Evolutionary conservation across 2,888 invertebrate species (phyloP), one percentile per base, ranked within the genome.

Genomic region (Tineola bisselliella): DNA sequence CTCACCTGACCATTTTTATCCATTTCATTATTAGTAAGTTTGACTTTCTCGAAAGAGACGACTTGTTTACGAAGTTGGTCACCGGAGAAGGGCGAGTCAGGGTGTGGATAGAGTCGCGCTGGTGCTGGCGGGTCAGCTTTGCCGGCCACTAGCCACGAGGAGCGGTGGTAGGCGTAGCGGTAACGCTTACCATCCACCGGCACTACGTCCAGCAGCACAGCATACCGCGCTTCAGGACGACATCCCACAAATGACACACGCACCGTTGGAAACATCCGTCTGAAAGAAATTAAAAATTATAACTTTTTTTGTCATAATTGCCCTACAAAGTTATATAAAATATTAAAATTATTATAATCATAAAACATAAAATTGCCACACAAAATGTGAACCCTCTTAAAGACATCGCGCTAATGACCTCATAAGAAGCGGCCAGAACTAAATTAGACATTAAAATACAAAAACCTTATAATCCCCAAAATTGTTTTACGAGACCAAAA

Each of bases 231-330:
- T 73, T 94, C 94, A 63, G 92, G 89, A 70, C 92, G 91, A 70
- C 93, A 90, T 0, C 94, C 94, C 67, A 92, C 92, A 89, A 99
- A 97, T 64, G 96, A 96, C 65, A 97, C 95, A 65, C 98, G 91
- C 70, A 98, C 93, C 66, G 98, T 98, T 66, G 98, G 98, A 84
- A 99, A 99, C 98, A 99, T 99, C 72, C 98, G 92, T 84, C 98
- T 98, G 89, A 66, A 58, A 58, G 31, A 58, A 58, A 54, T 25
- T 10, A 12, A 54, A 54, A 18, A 6, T 18, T 10, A 25, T 25
- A 19, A 19, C 2, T 6, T 8, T 18, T 4, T 52, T 17, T 52
- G 15, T 52, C 15, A 25, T 19, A 54, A 19, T 54, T 54, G 4
- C 18, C 19, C 17, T 43, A 48, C 48, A 48, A 43, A 48, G 48